Conservation (phyloP, 2,113 vertebrate species). For the Ceratotherium simum region DNA sequence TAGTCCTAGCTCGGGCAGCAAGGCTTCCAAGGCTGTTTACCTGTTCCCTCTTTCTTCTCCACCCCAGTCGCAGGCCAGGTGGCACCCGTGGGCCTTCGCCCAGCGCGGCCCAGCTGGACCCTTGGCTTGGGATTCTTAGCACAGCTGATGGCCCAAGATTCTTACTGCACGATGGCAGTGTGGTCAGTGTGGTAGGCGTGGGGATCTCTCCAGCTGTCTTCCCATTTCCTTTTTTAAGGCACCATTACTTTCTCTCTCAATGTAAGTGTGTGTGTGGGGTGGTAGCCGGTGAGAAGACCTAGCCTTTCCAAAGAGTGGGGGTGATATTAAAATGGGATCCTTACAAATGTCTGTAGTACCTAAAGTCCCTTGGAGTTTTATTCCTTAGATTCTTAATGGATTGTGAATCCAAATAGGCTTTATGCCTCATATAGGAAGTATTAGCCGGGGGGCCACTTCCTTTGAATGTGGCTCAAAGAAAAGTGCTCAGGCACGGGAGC, state of each 20-base stretch:
- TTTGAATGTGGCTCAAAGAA: neutral
- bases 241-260: neutral
- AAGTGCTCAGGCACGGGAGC: neutral
- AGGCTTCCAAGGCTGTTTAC: neutral
- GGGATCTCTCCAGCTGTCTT: neutral
- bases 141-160: neutral
- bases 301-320: neutral
- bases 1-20: neutral
- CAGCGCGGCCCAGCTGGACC: too few relatives aligned
- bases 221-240: neutral
- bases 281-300: neutral
- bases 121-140: neutral
- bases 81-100: neutral
- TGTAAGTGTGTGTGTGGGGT: neutral
- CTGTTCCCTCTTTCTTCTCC: neutral
- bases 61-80: neutral
- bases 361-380: neutral
- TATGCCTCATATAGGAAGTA: neutral
- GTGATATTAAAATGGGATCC: neutral
- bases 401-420: neutral
- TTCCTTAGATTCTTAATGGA: constrained; percentile 18
- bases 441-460: neutral
- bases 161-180: neutral
- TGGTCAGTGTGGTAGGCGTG: neutral
- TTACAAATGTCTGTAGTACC: neutral